These are phyloP conservation scores for Heteromyza rotundicornis DNA, from an alignment of 2,888 invertebrate genomes.

Conservation along the genomic window DNA sequence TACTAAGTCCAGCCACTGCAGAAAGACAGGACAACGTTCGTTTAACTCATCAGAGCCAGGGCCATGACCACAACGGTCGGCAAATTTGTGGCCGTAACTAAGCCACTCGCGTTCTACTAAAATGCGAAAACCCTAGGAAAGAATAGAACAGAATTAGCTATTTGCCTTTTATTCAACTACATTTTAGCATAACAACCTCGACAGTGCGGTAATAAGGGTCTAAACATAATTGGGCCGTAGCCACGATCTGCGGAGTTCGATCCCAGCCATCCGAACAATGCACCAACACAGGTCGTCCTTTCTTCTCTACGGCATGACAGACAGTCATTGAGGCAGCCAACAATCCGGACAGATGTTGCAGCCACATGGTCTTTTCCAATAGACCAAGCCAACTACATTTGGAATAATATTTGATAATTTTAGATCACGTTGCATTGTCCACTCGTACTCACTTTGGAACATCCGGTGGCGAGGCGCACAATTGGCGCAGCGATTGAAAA, in stretches of 20 bases:
- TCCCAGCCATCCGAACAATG: slow-evolving; percentile 99
- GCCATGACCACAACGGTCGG: slow-evolving; percentile 88
- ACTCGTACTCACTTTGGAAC: slow-evolving; percentile 72
- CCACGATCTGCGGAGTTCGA: slow-evolving; percentile 95
- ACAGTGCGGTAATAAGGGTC: slow-evolving; percentile 95
- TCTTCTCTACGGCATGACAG: slow-evolving; percentile 79
- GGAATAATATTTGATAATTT: slow-evolving; percentile 2
- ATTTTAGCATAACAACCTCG: slow-evolving; percentile 75
- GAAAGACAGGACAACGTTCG: slow-evolving; percentile 95
- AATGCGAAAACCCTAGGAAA: slow-evolving; percentile 83
- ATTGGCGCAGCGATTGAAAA: slow-evolving; percentile 83
- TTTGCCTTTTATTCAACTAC: too few species aligned
- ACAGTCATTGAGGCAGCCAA: slow-evolving; percentile 81
- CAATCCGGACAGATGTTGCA: slow-evolving; percentile 86
- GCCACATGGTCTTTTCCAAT: slow-evolving; percentile 90
- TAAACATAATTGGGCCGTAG: slow-evolving; percentile 87
- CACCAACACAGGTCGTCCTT: slow-evolving; percentile 89
- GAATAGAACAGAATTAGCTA: background rate
- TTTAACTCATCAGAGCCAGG: slow-evolving; percentile 86
- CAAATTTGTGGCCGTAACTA: slow-evolving; percentile 98
- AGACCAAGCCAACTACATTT: slow-evolving; percentile 81
- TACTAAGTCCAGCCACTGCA: slow-evolving; percentile 97
- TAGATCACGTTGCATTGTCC: slow-evolving; percentile 8
- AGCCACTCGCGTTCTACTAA: slow-evolving; percentile 97
- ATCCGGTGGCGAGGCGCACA: slow-evolving; percentile 80